A percentile compares a stretch with the other conserved stretches of the same genome.
These are phyloP conservation scores for Ciconia boyciana DNA, from an alignment of 2,113 vertebrate species.

Conservation along the genomic window DNA sequence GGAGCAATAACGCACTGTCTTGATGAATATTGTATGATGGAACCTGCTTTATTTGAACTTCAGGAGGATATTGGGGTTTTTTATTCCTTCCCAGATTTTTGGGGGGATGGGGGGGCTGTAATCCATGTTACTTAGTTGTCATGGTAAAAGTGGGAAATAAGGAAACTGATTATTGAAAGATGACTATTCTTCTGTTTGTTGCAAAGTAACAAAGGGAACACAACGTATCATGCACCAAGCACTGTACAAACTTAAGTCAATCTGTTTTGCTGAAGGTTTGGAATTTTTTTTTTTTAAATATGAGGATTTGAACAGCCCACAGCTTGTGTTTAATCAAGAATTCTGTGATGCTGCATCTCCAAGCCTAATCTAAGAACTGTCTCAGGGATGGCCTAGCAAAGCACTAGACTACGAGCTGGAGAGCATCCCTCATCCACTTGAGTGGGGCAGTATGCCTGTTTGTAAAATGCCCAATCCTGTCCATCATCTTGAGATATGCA, in stretches of 20 bases:
- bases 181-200: background rate
- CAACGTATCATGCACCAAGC: background rate
- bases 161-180: background rate
- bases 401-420: fast-evolving
- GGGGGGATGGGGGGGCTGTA: background rate
- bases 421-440: background rate
- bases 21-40: background rate
- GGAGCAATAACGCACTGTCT: background rate
- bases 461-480: background rate
- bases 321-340: background rate
- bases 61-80: background rate
- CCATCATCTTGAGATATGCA: background rate
- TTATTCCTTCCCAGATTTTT: background rate
- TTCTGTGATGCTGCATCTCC: background rate
- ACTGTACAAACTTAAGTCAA: background rate
- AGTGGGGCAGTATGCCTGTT: background rate
- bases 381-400: background rate
- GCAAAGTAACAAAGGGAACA: background rate
- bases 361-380: background rate
- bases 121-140: background rate
- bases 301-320: background rate
- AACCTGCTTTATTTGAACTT: background rate
- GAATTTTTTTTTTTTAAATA: background rate
- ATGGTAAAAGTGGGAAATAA: background rate
- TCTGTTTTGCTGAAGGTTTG: background rate